phyloP scores from a whole-genome alignment of 2,113 vertebrate genomes.

The Phaethon lepturus region DNA sequence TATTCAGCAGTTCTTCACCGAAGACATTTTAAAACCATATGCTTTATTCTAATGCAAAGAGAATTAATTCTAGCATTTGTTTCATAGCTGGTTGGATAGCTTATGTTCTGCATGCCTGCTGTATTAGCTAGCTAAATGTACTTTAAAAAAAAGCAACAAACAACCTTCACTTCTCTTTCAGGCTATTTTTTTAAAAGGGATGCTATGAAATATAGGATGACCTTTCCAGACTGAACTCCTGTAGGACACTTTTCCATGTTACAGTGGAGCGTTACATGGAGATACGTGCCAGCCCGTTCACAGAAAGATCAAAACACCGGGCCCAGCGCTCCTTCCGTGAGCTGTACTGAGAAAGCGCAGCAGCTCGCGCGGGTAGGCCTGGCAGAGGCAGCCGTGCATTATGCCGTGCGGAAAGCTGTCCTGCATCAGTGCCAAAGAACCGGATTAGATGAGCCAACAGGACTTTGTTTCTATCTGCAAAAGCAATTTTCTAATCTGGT shows the following conservation, averaged over 20 bases:
- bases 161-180: not conserved
- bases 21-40: constrained; percentile 3
- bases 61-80: constrained; percentile 47
- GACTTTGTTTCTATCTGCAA: not conserved
- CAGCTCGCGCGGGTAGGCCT: not conserved
- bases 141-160: not conserved
- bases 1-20: constrained; percentile 36
- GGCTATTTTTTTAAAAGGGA: not conserved
- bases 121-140: not conserved
- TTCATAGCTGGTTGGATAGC: constrained; percentile 6
- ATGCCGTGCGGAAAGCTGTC: not conserved
- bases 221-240: not conserved
- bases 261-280: accelerated
- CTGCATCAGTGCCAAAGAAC: not conserved
- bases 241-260: not conserved
- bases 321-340: accelerated
- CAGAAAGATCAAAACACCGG: accelerated
- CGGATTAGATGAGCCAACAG: not conserved
- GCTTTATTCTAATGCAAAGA: constrained; percentile 33
- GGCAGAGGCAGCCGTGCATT: not conserved
- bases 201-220: not conserved
- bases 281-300: not conserved
- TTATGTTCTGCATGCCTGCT: not conserved
- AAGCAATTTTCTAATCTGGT: not conserved
- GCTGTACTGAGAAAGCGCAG: not conserved